Conservation (phyloP, 2,113 vertebrate species). For the Ptilorrhoa leucosticta region DNA sequence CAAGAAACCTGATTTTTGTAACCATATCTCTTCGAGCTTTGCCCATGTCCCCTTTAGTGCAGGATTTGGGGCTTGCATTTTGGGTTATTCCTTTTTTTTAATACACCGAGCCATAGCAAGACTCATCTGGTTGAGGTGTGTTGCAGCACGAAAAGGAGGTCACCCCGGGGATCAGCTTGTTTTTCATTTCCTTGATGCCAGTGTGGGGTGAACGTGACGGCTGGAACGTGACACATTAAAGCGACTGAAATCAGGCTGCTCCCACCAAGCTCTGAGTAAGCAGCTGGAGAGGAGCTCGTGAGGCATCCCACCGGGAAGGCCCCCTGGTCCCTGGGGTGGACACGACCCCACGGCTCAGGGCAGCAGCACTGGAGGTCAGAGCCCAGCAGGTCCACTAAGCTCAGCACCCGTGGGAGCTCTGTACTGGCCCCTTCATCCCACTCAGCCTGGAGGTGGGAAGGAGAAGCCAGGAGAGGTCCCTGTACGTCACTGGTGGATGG, state of each 20-base stretch:
- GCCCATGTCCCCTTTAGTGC: rapidly evolving
- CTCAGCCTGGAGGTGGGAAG: neutral
- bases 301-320: neutral
- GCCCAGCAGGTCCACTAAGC: neutral
- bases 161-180: neutral
- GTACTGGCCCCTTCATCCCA: neutral
- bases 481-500: rapidly evolving
- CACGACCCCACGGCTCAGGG: rapidly evolving
- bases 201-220: neutral
- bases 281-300: neutral
- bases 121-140: neutral
- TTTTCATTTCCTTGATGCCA: slow-evolving; percentile 21
- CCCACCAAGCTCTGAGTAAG: slow-evolving; percentile 56
- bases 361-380: neutral
- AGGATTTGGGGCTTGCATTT: neutral
- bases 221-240: slow-evolving; percentile 47
- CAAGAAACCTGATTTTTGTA: neutral
- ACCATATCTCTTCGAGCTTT: neutral
- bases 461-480: neutral
- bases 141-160: neutral
- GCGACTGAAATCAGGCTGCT: slow-evolving; percentile 17
- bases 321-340: neutral
- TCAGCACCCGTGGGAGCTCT: neutral
- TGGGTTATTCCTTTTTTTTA: neutral
- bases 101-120: neutral